phyloP scores from a whole-genome alignment of 2,888 invertebrate genomes.

The Drosophila emarginata region DNA sequence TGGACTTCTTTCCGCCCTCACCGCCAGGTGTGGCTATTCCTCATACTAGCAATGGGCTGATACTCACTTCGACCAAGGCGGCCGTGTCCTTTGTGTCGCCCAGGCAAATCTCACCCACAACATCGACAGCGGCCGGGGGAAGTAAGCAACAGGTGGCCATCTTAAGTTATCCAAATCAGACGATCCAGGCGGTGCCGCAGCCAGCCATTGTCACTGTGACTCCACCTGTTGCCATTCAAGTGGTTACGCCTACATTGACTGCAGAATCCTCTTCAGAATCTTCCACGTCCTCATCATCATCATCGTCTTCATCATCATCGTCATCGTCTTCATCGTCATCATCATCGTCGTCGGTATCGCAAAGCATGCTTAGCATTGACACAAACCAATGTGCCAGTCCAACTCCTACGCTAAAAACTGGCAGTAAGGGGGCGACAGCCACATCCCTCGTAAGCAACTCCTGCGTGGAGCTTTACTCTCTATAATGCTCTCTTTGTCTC shows the following conservation, averaged over 20 bases:
- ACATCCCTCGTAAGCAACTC: conserved; percentile 69
- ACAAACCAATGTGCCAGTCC: conserved; percentile 43
- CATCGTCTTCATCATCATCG: neutral
- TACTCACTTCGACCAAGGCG: conserved; percentile 72
- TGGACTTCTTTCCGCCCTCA: conserved; percentile 79
- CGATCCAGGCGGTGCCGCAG: neutral
- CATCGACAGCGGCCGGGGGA: neutral
- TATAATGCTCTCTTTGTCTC: conserved; percentile 14
- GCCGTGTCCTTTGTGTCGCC: conserved; percentile 68
- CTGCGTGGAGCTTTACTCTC: conserved; percentile 74
- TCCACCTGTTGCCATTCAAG: conserved; percentile 3
- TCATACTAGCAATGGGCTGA: conserved; percentile 60
- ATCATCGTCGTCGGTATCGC: conserved; percentile 17
- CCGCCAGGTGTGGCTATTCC: conserved; percentile 62
- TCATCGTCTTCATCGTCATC: conserved; percentile 19
- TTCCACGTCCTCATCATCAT: conserved; percentile 9
- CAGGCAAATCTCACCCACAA: conserved; percentile 40
- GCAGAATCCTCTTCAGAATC: conserved; percentile 20
- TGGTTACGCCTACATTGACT: conserved; percentile 24
- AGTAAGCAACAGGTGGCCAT: conserved; percentile 9
- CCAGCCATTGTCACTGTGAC: conserved; percentile 20
- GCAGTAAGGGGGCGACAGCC: conserved; percentile 38
- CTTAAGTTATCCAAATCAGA: conserved; percentile 9
- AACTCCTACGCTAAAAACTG: conserved; percentile 54
- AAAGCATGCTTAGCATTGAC: conserved; percentile 62